phyloP scores from a whole-genome alignment of 2,888 invertebrate species.

The Agrotis puta region DNA sequence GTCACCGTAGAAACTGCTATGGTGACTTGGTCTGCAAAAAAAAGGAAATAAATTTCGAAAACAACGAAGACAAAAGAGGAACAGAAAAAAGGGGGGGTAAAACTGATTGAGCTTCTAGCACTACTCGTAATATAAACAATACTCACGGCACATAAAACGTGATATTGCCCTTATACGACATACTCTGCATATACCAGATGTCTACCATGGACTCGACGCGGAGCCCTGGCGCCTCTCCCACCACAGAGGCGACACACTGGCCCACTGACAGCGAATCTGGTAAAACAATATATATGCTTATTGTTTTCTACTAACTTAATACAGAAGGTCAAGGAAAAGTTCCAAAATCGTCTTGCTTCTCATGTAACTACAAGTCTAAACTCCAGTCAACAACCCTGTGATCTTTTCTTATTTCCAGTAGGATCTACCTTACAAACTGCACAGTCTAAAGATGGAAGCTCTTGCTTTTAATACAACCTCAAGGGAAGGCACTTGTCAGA shows the following conservation, averaged over 20 bases:
- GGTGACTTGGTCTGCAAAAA: slow-evolving; percentile 67
- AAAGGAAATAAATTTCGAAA: neutral
- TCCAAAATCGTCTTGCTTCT: too few species aligned
- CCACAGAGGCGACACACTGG: slow-evolving; percentile 85
- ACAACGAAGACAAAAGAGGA: neutral
- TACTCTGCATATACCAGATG: slow-evolving; percentile 85
- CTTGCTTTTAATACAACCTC: too few species aligned
- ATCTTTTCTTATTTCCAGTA: too few species aligned
- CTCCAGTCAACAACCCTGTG: too few species aligned
- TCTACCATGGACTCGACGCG: slow-evolving; percentile 85
- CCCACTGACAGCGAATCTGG: slow-evolving; percentile 83
- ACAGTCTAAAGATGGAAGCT: too few species aligned
- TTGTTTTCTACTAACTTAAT: too few species aligned
- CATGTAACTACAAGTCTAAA: too few species aligned
- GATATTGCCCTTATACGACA: slow-evolving; percentile 77
- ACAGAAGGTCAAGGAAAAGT: too few species aligned
- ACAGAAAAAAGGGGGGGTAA: too few species aligned
- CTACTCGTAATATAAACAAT: neutral
- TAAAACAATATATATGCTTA: neutral
- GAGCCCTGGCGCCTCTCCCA: slow-evolving; percentile 87
- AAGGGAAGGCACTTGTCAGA: too few species aligned
- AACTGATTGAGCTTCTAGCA: too few species aligned
- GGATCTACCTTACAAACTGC: too few species aligned
- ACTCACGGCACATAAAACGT: slow-evolving; percentile 79
- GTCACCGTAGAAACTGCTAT: slow-evolving; percentile 76